Evolutionary conservation across 1,140 invertebrate species (phyloP).

Genomic region (Chlorops oryzae): DNA sequence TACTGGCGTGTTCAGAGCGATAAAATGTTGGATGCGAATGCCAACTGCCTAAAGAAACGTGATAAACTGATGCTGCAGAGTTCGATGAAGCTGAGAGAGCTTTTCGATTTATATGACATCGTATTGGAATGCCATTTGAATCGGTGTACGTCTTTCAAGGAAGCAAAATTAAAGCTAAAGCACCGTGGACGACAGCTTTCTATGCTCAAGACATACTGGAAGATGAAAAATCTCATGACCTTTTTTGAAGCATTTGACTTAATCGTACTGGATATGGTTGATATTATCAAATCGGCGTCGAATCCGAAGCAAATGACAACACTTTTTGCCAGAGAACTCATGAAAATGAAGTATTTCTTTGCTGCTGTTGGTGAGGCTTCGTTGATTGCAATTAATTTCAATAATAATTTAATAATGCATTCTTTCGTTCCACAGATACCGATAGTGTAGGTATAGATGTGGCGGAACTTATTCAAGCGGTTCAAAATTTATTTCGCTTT

Average conservation of each 20-base stretch:
- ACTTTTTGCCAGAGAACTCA: no score
- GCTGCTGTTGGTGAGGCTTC: slow-evolving; percentile 10
- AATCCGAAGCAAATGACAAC: no score
- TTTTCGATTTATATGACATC: slow-evolving; percentile 31
- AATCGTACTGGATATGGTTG: slow-evolving; percentile 18
- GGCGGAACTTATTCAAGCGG: slow-evolving; percentile 22
- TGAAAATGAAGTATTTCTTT: slow-evolving; percentile 37
- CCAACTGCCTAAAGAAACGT: no score
- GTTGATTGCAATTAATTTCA: no score
- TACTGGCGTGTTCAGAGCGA: slow-evolving; percentile 35
- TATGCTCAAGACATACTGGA: slow-evolving; percentile 14
- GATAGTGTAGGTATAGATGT: no score
- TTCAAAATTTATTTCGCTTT: slow-evolving; percentile 31
- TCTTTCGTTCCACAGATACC: no score
- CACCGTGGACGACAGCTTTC: no score
- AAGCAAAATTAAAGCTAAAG: no score
- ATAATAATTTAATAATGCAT: no score
- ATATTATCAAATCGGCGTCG: slow-evolving; percentile 22
- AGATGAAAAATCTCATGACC: not conserved
- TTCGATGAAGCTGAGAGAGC: slow-evolving; percentile 23
- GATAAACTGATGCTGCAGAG: slow-evolving; percentile 20
- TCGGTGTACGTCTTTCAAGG: no score
- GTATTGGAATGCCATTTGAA: slow-evolving; percentile 31
- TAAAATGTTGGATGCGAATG: slow-evolving; percentile 27
- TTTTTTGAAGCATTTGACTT: slow-evolving; percentile 16